Percentiles rank a stretch among this genome's conserved stretches.
These are phyloP conservation scores for Hylaeus anthracinus DNA, from an alignment of 1,140 invertebrate genomes.

Conservation along the genomic window DNA sequence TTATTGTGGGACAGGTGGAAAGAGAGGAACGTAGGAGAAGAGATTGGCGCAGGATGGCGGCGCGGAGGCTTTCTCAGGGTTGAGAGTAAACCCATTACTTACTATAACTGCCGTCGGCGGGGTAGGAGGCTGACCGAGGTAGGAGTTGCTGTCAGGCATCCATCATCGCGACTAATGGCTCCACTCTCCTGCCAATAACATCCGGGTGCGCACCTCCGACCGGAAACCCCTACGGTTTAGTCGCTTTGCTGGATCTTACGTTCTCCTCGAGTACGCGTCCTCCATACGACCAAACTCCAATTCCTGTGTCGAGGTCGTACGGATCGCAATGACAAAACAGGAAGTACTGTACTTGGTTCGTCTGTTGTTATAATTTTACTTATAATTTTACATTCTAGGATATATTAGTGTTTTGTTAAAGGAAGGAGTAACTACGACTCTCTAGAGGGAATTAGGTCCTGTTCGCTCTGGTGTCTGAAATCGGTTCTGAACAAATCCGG, in stretches of 20 bases:
- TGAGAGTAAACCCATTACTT: slow-evolving; percentile 80
- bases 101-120: slow-evolving; percentile 80
- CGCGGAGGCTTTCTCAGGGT: slow-evolving; percentile 76
- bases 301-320: neutral
- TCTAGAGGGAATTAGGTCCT: too few relatives aligned
- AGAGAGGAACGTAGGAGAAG: slow-evolving; percentile 15
- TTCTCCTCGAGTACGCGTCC: neutral
- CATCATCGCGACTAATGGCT: slow-evolving; percentile 80
- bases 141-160: slow-evolving; percentile 79
- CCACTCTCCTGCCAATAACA: slow-evolving; percentile 80
- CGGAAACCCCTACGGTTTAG: slow-evolving; percentile 58
- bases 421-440: too few relatives aligned
- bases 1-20: slow-evolving; percentile 73
- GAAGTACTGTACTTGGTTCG: too few relatives aligned
- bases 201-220: slow-evolving; percentile 63
- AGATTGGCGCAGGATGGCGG: slow-evolving; percentile 49
- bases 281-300: neutral
- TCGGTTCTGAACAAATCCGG: too few relatives aligned
- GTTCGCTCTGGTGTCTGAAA: too few relatives aligned
- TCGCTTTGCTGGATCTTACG: slow-evolving; percentile 55
- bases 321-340: too few relatives aligned
- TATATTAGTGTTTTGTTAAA: too few relatives aligned
- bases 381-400: too few relatives aligned
- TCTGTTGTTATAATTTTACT: too few relatives aligned
- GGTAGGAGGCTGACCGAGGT: slow-evolving; percentile 70